These are phyloP conservation scores for Malacoctenus gilli DNA, from an alignment of 2,797 vertebrate species.

Conservation along the genomic window DNA sequence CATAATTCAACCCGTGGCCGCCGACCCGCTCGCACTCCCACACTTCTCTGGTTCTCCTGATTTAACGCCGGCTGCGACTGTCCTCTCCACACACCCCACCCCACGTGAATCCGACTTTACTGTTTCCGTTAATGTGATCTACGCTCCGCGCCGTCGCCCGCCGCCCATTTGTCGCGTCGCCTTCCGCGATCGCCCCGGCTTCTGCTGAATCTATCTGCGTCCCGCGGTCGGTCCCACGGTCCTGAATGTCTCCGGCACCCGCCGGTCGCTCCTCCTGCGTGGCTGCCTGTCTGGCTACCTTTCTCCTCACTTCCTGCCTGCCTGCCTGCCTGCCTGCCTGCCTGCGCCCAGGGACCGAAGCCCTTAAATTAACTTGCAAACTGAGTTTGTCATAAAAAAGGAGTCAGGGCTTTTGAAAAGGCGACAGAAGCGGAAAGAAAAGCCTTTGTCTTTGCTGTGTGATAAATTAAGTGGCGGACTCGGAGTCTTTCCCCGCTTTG, in stretches of 20 bases:
- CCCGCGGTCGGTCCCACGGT: conserved; percentile 43
- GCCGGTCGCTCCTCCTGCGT: conserved; percentile 56
- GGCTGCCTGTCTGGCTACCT: conserved; percentile 33
- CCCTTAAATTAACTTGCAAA: conserved; percentile 94
- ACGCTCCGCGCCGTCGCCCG: too few relatives aligned
- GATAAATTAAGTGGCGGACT: conserved; percentile 94
- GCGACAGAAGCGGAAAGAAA: conserved; percentile 82
- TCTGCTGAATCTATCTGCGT: too few relatives aligned
- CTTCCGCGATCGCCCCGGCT: too few relatives aligned
- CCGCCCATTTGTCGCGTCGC: conserved; percentile 9
- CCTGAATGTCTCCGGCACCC: conserved; percentile 59
- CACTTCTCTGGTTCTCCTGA: conserved; percentile 43
- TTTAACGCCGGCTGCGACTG: conserved; percentile 31
- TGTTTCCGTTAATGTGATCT: too few relatives aligned
- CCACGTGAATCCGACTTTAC: too few relatives aligned
- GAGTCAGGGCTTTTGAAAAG: conserved; percentile 89
- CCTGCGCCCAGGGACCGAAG: conserved; percentile 86
- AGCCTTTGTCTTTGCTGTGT: conserved; percentile 91
- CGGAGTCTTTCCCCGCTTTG: conserved; percentile 88
- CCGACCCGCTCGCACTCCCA: conserved; percentile 53
- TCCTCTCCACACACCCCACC: too few relatives aligned
- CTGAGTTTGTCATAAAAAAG: conserved; percentile 90
- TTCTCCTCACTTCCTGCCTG: conserved; percentile 25
- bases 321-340: conserved; percentile 68
- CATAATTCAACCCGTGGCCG: conserved; percentile 61